Evolutionary conservation across 2,797 vertebrate species (phyloP), one percentile per base, ranked within the genome.

Genomic region (Lateolabrax maculatus): DNA sequence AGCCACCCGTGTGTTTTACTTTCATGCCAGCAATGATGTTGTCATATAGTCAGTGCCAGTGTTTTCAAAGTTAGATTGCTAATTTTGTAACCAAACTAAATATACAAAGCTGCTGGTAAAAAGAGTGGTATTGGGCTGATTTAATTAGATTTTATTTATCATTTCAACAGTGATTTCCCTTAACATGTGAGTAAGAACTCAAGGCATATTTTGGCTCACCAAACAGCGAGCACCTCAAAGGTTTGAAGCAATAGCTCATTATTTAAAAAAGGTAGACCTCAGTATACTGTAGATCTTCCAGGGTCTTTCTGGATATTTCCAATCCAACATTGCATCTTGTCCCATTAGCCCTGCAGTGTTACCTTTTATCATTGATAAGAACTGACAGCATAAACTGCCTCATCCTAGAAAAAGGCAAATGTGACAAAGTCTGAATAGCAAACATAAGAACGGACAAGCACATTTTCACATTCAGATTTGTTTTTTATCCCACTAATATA

Each of bases 141-240:
- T 69, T 69, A 43, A 64, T 84, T 58, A 19, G 16, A 41, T 58
- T 56, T 67, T 68, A 71, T 41, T 61, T 11, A 68, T 64, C 43
- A 34, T 67, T 39, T 74, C 55, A 36, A 53, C 55, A 57, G 53
- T 62, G 34, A 64, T 49, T 62, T 53, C 16, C 29, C 46, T 31
- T 15, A n/a, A 65, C 57, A 55, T 57, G 6, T 58, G 21, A 44
- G 29, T 31, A 29, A 71, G 63, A 52, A n/a, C 46, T 49, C 4
- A 15, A 48, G 60, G 60, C 55, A 48, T 31, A 67, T 21, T 49
- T 53, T 23, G 51, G 48, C 62, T 25, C 44, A 51, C 3, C 21
- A 39, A 65, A 75, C 1, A 5, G 39, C 36, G 58, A 23, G 39
- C 21, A 11, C 12, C 16, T 43, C n/a, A 16, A 27, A 31, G 4